A percentile compares a stretch with the other conserved stretches of the same genome.
Evolutionary conservation across 2,797 vertebrate species (phyloP).

Genomic region (Limosa lapponica): DNA sequence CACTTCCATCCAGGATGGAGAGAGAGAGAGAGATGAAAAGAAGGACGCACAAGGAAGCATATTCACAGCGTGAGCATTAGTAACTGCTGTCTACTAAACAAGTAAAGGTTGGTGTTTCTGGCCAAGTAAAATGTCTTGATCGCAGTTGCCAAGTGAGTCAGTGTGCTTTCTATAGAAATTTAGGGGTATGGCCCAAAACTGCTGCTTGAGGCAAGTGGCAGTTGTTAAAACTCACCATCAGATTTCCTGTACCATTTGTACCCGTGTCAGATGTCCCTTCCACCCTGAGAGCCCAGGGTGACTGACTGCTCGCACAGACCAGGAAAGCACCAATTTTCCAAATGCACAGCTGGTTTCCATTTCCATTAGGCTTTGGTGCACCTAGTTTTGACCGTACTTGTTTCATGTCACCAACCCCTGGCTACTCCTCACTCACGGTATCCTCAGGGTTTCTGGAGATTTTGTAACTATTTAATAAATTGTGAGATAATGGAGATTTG

Average conservation of each 20-base stretch:
- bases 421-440: neutral
- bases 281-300: neutral
- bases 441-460: neutral
- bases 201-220: neutral
- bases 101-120: neutral
- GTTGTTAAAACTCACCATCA: neutral
- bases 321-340: neutral
- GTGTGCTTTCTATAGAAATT: neutral
- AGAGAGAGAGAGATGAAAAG: neutral
- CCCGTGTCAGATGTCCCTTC: neutral
- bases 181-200: neutral
- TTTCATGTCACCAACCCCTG: neutral
- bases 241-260: neutral
- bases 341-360: neutral
- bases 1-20: neutral
- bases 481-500: neutral
- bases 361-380: neutral
- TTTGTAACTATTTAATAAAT: neutral
- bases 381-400: neutral
- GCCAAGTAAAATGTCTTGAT: neutral
- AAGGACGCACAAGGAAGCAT: neutral
- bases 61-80: neutral
- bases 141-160: neutral
- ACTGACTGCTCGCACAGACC: neutral
- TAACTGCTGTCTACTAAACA: neutral